Evolutionary conservation across 2,888 invertebrate genomes (phyloP).

Genomic region (Drosophila mulleri): DNA sequence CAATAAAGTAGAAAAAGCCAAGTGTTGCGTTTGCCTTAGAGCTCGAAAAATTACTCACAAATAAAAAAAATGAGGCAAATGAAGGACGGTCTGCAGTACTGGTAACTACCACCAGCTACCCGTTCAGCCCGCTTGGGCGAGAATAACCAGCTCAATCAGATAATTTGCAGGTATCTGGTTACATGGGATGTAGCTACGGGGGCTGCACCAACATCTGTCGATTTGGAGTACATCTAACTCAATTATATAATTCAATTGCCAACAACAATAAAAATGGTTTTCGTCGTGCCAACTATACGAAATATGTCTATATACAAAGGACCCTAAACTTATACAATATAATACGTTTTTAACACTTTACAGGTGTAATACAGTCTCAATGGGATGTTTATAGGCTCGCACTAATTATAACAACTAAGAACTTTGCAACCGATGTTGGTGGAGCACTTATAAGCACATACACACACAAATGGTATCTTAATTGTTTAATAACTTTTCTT

Average conservation of each 20-base stretch:
- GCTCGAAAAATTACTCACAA: constrained; percentile 11
- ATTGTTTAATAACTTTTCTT: no score
- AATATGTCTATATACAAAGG: neutral
- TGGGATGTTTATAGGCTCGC: no score
- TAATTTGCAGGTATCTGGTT: constrained; percentile 74
- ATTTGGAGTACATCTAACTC: constrained; percentile 45
- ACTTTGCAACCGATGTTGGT: no score
- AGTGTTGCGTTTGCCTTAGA: constrained; percentile 26
- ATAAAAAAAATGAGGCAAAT: neutral
- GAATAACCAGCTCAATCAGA: constrained; percentile 60
- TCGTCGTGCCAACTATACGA: constrained; percentile 39
- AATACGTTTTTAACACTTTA: no score
- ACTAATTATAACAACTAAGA: no score
- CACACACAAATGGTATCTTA: no score
- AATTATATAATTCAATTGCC: constrained; percentile 57
- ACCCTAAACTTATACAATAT: no score
- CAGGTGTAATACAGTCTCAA: no score
- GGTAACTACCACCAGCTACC: constrained; percentile 26
- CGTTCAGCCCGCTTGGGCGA: constrained; percentile 20
- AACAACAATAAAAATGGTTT: constrained; percentile 48
- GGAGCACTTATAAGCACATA: no score
- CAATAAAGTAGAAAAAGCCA: constrained; percentile 11
- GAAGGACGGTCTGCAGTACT: neutral
- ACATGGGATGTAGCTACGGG: constrained; percentile 39
- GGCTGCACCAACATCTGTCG: constrained; percentile 57